phyloP scores from a whole-genome alignment of 2,888 invertebrate genomes.

The Torymus texanus region DNA sequence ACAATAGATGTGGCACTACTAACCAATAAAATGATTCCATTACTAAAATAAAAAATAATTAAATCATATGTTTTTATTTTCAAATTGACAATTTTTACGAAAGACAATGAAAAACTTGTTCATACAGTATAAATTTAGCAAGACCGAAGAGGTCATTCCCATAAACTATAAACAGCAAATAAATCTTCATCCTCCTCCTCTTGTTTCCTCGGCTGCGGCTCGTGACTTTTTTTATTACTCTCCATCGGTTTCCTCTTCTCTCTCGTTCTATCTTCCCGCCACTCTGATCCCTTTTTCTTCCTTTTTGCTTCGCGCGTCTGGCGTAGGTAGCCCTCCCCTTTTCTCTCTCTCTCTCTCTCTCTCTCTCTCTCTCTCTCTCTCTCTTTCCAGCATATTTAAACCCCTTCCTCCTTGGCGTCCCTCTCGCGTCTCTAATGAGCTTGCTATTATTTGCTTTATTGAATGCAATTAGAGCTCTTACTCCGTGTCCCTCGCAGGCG shows the following conservation, averaged over 20 bases:
- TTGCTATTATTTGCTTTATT: slow-evolving; percentile 74
- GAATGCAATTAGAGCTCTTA: slow-evolving; percentile 73
- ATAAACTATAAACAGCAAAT: slow-evolving; percentile 27
- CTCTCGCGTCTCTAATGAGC: slow-evolving; percentile 72
- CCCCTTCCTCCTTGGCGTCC: slow-evolving; percentile 56
- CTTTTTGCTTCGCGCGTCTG: slow-evolving; percentile 54
- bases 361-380: slow-evolving; percentile 43
- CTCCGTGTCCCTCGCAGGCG: slow-evolving; percentile 67
- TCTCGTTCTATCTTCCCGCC: slow-evolving; percentile 34
- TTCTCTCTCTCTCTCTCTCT: slow-evolving; percentile 63
- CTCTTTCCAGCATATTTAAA: not conserved
- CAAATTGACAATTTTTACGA: too few species aligned
- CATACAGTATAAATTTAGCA: too few species aligned
- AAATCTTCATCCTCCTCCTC: slow-evolving; percentile 23
- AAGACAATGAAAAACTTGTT: too few species aligned
- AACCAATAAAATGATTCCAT: too few species aligned
- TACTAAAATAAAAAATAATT: too few species aligned
- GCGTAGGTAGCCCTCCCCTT: slow-evolving; percentile 68
- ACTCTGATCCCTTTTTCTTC: slow-evolving; percentile 49
- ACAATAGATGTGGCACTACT: too few species aligned
- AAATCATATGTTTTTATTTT: too few species aligned
- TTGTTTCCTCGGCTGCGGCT: slow-evolving; percentile 2
- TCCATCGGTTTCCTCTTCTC: slow-evolving; percentile 61
- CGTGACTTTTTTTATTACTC: slow-evolving; percentile 27
- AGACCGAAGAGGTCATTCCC: slow-evolving; percentile 21